Base-by-base conservation (phyloP, 2,113 vertebrate genomes). In the Balaenoptera acutorostrata region DNA sequence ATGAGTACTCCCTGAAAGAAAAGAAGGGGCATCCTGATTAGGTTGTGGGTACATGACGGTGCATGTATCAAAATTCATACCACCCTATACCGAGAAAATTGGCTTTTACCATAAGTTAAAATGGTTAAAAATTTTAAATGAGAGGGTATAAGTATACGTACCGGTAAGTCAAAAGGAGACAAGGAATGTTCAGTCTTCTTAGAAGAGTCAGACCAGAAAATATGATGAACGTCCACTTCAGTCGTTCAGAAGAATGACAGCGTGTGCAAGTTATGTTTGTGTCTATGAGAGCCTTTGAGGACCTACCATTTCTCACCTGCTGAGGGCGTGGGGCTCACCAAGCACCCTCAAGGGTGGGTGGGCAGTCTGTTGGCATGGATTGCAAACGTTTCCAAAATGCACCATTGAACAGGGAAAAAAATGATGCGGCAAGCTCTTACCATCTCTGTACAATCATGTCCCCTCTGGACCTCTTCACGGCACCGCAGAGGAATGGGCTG, bases 81-180 rank as follows among this genome's bases (percentile, higher is more conserved):
- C 66, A 78, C 13, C 57, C 2, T 17, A 27, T 2, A 23, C 41
- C 7, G 46, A 88, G 25, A 68, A 39, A 57, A 82, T 39, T 39
- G 29, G 86, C 72, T 95, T 95, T 90, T 69, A 57, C 39, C 61
- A 10, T 36, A 91, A 72, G n/a, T 68, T 84, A 61, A 33, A 90
- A 87, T 31, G 20, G 61, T 69, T 68, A 6, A 49, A 94, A 69
- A 61, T 52, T 68, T 80, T 75, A 78, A 90, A 93, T 80, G 49
- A 80, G 55, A 88, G 2, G 7, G 15, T 74, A 3, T 36, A 94
- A 88, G 14, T 59, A 88, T 78, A 89, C 68, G 31, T 63, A 69
- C 25, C 63, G 84, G 49, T 84, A 93, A 90, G 89, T 96, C 66
- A 72, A 77, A 21, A 94, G 44, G 66, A 94, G 52, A 86, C 78